Percentiles rank a stretch among this genome's conserved stretches.
phyloP scores from a whole-genome alignment of 2,113 vertebrate species.

The Antennarius striatus region DNA sequence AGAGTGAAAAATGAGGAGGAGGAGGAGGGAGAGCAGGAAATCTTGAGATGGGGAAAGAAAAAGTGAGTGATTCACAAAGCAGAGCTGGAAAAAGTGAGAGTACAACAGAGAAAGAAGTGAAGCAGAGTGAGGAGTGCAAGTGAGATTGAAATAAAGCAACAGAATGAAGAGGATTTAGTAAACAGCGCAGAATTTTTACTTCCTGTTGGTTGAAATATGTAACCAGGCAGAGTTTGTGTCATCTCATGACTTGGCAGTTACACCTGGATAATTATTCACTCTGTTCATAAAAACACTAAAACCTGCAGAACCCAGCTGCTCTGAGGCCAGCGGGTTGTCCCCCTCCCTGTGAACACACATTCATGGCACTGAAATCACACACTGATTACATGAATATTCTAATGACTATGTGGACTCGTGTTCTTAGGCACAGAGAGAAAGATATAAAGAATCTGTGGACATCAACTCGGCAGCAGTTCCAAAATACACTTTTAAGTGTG shows the following conservation, averaged over 20 bases:
- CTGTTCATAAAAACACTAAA: slow-evolving; percentile 69
- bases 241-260: slow-evolving; percentile 68
- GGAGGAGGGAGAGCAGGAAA: not conserved
- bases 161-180: slow-evolving; percentile 46
- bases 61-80: slow-evolving; percentile 23
- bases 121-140: not conserved
- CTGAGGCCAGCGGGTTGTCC: slow-evolving; percentile 28
- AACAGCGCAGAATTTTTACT: slow-evolving; percentile 44
- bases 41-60: slow-evolving; percentile 3
- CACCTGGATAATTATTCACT: slow-evolving; percentile 76
- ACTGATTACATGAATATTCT: slow-evolving; percentile 40
- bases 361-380: slow-evolving; percentile 15
- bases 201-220: slow-evolving; percentile 59
- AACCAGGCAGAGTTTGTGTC: slow-evolving; percentile 64
- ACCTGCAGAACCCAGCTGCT: slow-evolving; percentile 75
- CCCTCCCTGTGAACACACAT: slow-evolving; percentile 14
- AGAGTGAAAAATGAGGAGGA: not conserved
- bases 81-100: slow-evolving; percentile 6
- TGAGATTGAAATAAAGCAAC: slow-evolving; percentile 5
- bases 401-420: slow-evolving; percentile 1
- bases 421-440: slow-evolving; percentile 8
- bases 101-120: not conserved
- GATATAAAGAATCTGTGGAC: no score
- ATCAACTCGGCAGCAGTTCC: no score
- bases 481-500: no score